Evolutionary conservation across 2,797 vertebrate genomes (phyloP), one percentile per base, ranked within the genome.

Genomic region (Eurystomus glaucurus): DNA sequence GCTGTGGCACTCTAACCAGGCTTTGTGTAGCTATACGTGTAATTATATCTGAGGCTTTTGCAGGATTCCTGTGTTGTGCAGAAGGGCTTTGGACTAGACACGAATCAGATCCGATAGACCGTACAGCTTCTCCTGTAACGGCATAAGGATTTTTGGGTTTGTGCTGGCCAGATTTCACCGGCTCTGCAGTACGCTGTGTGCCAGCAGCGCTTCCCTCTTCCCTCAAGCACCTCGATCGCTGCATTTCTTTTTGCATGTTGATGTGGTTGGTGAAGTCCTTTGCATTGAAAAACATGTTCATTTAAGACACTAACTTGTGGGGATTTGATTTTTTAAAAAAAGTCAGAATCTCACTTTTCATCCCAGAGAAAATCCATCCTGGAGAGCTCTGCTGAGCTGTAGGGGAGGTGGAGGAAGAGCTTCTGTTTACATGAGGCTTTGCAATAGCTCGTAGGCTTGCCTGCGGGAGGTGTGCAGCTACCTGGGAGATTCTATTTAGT

Each of bases 131-230:
- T 91, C 14, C 33, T 71, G 26, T 35, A 39, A 57, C 9, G 79
- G 31, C 35, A 7, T 6, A 23, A 37, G 22, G 26, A 31, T 65
- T 85, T 17, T 19, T 35, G 11, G 14, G 15, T 55, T 84, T 57
- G 15, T 16, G 28, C 35, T 83, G 58, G 45, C 41, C 37, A 29
- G 3, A 57, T 68, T 52, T 91, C 50, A 46, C 19, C 33, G 28
- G 0, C 13, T 45, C 17, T 26, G 10, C n/a, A 15, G 41, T 57
- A 20, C 51, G 41, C 43, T 66, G 1, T 28, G 1, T 29, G 4
- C 60, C 51, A 35, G 22, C 33, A 84, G 6, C 2, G 7, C 43
- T 80, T 25, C 31, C 33, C 22, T 75, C 22, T 58, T 60, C 48
- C 70, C n/a, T 77, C 54, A 28, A 23, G 22, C 12, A 35, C 46